Evolutionary conservation across 2,113 vertebrate species (phyloP), one percentile per base, ranked within the genome.

Genomic region (Otolemur garnettii): DNA sequence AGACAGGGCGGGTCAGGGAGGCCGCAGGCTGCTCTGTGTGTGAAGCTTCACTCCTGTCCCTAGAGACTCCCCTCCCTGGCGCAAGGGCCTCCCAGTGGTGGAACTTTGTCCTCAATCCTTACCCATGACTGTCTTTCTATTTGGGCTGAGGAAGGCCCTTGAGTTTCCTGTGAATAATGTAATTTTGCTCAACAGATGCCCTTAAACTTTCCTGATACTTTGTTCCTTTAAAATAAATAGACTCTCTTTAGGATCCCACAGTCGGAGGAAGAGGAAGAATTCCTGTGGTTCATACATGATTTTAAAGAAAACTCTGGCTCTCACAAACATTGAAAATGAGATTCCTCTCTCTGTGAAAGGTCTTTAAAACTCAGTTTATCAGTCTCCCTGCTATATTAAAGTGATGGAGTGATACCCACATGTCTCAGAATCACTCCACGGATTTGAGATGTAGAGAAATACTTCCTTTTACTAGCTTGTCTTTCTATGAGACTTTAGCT

Each of bases 141-240:
- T 57, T 38, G 4, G n/a, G 45, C 21, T 60, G 19, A 12, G 18
- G 19, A 86, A 42, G 17, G 17, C 9, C 45, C 50, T 80, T 59
- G 45, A 14, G 59, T 53, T 91, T 64, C 24, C 42, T 72, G 59
- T 79, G 79, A 95, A 72, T 80, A 45, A 68, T 84, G 4, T 81
- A 19, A 42, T 35, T 95, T 87, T 96, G 26, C 26, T 30, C 45
- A 62, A 7, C 1, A 64, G 21, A 64, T 42, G 26, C 22, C 69
- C 71, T 93, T 91, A 94, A 96, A 69, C 7, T 6, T 68, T 22
- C 17, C 50, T 86, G 28, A 55, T 66, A 35, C 30, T 64, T 91
- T 92, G 26, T 82, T 68, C 86, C 21, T 88, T 88, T 86, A 77
- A 93, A 83, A 69, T 78, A 87, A 74, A 74, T 57, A n/a, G 22